A percentile compares a stretch with the other conserved stretches of the same genome.
Evolutionary conservation across 2,888 invertebrate genomes (phyloP).

Genomic region (Camponotus fellah): DNA sequence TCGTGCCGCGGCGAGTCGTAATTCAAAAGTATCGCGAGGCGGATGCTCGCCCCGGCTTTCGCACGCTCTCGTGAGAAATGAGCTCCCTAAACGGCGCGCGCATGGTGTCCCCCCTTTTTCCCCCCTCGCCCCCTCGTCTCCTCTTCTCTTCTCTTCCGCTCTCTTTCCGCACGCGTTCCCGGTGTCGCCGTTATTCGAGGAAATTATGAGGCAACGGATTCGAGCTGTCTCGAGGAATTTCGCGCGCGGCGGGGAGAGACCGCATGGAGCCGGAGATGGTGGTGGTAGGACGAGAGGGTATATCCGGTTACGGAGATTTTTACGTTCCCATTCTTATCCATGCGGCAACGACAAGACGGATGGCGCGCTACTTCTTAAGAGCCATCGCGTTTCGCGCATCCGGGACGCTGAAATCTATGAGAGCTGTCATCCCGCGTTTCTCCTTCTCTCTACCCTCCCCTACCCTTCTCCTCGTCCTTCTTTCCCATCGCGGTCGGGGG

Average conservation of each 20-base stretch:
- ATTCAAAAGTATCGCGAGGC: conserved; percentile 72
- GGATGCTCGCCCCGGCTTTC: conserved; percentile 57
- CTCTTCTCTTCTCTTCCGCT: conserved; percentile 15
- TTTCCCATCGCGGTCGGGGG: neutral
- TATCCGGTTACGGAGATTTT: conserved; percentile 61
- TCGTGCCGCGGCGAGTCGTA: conserved; percentile 59
- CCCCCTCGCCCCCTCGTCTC: conserved; percentile 6
- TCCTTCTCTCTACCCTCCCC: neutral
- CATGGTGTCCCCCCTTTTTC: conserved; percentile 12
- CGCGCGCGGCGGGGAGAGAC: conserved; percentile 18
- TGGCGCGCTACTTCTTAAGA: conserved; percentile 56
- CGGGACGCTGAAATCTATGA: conserved; percentile 54
- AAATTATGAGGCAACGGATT: conserved; percentile 60
- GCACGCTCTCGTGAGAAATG: conserved; percentile 65
- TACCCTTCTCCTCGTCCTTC: neutral
- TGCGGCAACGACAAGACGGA: conserved; percentile 64
- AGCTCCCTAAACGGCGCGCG: conserved; percentile 66
- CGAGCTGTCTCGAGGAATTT: conserved; percentile 54
- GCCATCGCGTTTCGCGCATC: conserved; percentile 51
- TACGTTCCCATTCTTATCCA: conserved; percentile 53
- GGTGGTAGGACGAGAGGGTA: conserved; percentile 33
- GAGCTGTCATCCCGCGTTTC: conserved; percentile 35
- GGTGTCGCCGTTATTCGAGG: conserved; percentile 34
- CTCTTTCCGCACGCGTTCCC: conserved; percentile 4
- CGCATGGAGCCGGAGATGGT: neutral